Base-by-base conservation (phyloP, 1,140 invertebrate genomes). In the Pogonus chalceus region DNA sequence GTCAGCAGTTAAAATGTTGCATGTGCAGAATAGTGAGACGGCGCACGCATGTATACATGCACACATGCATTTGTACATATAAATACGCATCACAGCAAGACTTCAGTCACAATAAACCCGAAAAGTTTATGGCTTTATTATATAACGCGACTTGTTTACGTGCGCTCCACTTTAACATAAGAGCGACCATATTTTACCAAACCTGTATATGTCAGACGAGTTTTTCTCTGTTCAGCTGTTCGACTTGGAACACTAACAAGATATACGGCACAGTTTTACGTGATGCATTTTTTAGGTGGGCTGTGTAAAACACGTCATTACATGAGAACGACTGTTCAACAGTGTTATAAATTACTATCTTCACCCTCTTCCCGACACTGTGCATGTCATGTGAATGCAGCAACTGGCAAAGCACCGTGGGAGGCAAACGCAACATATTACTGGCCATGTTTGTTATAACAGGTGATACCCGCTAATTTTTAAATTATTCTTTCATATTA, bases 231-330 rank as follows among this genome's bases (percentile, higher is more conserved):
- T 18, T 31, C 26, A 31, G 37, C 37, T 43, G 37, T 43, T 43
- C 18, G 18, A 43, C 37, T 43, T 43, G n/a, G n/a, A n/a, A 12
- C 37, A 4, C 4, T 4, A 31, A 31, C 4, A 31, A 12, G 37
- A 43, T 43, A 43, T 43, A 43, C 9, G 7, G 37, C 4, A 31
- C 37, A 43, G 18, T 43, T 43, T 43, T 43, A 43, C 37, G 37
- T 43, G 37, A 18, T 43, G 37, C 37, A 43, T 43, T 10, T 43
- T 43, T 43, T 43, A 43, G 37, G 37, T 12, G 37, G 37, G 3
- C 37, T 16, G 37, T 43, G 37, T 43, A 43, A 43, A 43, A 43
- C 37, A 43, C 37, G 18, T 43, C 37, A 43, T 43, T 43, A 43
- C 37, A 43, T 18, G 9, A 16, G 7, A 43, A 43, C 37, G 18